phyloP scores from a whole-genome alignment of 2,113 vertebrate genomes.

The Silurus glanis region DNA sequence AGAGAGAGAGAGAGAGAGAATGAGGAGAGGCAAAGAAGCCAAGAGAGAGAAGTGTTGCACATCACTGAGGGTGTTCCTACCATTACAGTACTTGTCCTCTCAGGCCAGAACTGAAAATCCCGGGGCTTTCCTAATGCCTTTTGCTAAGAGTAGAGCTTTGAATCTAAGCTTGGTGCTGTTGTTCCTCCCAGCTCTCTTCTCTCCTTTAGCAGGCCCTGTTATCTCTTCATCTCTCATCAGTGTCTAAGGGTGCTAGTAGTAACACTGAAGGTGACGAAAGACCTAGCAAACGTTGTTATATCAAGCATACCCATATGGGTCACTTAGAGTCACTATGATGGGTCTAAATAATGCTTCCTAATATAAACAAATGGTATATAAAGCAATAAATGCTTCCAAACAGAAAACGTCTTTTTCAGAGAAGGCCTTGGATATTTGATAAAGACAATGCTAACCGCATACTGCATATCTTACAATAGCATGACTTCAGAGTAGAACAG shows the following conservation, averaged over 20 bases:
- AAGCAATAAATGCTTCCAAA: too few relatives aligned
- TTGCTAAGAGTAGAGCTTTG: slow-evolving; percentile 55
- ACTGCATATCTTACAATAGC: too few relatives aligned
- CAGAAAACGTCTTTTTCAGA: too few relatives aligned
- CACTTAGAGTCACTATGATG: too few relatives aligned
- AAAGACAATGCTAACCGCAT: too few relatives aligned
- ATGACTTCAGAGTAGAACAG: too few relatives aligned
- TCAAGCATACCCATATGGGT: too few relatives aligned
- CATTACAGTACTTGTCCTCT: not conserved
- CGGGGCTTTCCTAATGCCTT: slow-evolving; percentile 36
- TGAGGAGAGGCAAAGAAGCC: not conserved
- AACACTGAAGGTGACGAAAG: slow-evolving; percentile 60
- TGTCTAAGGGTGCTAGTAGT: slow-evolving; percentile 62
- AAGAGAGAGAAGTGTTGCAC: not conserved
- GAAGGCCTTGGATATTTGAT: too few relatives aligned
- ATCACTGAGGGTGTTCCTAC: slow-evolving; percentile 18
- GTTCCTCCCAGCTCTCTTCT: slow-evolving; percentile 27
- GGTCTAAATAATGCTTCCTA: too few relatives aligned
- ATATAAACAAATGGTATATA: too few relatives aligned
- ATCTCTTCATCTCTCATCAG: slow-evolving; percentile 66
- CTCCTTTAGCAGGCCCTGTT: slow-evolving; percentile 49
- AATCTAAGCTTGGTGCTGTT: slow-evolving; percentile 17
- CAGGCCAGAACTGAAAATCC: slow-evolving; percentile 13
- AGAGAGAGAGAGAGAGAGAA: not conserved
- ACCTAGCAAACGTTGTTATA: not conserved